Conservation (phyloP, 1,140 invertebrate species). For the Formica selysi region DNA sequence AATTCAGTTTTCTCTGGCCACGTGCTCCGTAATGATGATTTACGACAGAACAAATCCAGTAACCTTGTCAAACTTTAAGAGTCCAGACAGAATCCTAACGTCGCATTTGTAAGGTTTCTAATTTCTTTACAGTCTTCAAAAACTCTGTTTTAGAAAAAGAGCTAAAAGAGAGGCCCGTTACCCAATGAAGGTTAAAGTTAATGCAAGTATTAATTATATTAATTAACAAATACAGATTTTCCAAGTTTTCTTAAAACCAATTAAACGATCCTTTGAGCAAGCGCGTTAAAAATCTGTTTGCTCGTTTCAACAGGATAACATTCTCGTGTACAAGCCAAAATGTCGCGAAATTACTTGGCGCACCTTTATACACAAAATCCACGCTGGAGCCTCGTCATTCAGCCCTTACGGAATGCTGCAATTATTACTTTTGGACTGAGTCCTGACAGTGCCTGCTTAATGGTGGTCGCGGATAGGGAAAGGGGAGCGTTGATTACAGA, state of each 20-base stretch:
- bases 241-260: neutral
- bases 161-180: neutral
- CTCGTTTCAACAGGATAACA: neutral
- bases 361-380: constrained; percentile 1
- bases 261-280: neutral
- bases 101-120: neutral
- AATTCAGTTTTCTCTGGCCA: neutral
- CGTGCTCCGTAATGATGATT: neutral
- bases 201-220: neutral
- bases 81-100: neutral
- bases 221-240: neutral
- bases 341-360: constrained; percentile 8
- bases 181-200: neutral
- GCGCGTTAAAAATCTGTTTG: too few species aligned
- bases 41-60: neutral
- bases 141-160: neutral
- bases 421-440: constrained; percentile 68
- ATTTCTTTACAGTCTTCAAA: neutral
- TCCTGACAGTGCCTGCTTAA: constrained; percentile 55
- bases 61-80: neutral
- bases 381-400: neutral
- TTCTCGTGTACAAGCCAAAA: constrained; percentile 15
- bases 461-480: constrained; percentile 65
- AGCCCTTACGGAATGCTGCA: constrained; percentile 48
- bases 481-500: constrained; percentile 76